Conservation (phyloP, 1,140 invertebrate species). For the Druon quercuslanigerum region DNA sequence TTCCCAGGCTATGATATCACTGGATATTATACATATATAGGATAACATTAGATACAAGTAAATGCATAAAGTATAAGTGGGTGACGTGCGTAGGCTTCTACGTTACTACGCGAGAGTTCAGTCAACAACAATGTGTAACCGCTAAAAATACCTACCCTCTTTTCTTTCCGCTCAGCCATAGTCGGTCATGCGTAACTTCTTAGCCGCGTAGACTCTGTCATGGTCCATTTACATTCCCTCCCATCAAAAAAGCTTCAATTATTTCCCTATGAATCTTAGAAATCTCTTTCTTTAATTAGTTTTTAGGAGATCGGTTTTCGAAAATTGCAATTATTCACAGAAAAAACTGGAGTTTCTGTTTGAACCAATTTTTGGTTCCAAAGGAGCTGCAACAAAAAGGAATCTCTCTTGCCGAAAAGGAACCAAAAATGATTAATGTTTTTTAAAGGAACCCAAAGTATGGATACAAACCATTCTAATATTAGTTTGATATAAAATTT, state of each 20-base stretch:
- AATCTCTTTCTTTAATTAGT: background rate
- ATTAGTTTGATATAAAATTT: too few relatives aligned
- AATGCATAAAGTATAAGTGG: constrained; percentile 1
- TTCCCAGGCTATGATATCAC: too few relatives aligned
- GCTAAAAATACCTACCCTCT: constrained; percentile 71
- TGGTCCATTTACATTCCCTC: constrained; percentile 4
- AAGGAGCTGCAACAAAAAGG: too few relatives aligned
- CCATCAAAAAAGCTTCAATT: background rate
- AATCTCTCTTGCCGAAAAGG: too few relatives aligned
- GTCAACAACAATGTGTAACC: constrained; percentile 73
- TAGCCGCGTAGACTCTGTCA: constrained; percentile 5
- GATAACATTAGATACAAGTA: background rate
- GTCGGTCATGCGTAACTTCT: constrained; percentile 52
- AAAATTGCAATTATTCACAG: too few relatives aligned
- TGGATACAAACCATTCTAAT: too few relatives aligned
- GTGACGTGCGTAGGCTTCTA: constrained; percentile 39
- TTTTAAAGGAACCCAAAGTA: too few relatives aligned
- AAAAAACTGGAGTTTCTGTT: too few relatives aligned
- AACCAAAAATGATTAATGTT: too few relatives aligned
- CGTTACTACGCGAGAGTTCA: constrained; percentile 40
- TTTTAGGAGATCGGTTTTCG: background rate
- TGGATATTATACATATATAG: background rate
- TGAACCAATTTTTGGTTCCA: too few relatives aligned
- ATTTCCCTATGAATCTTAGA: background rate
- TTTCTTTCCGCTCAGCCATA: constrained; percentile 56